phyloP scores from a whole-genome alignment of 2,797 vertebrate species.

The Martes flavigula region DNA sequence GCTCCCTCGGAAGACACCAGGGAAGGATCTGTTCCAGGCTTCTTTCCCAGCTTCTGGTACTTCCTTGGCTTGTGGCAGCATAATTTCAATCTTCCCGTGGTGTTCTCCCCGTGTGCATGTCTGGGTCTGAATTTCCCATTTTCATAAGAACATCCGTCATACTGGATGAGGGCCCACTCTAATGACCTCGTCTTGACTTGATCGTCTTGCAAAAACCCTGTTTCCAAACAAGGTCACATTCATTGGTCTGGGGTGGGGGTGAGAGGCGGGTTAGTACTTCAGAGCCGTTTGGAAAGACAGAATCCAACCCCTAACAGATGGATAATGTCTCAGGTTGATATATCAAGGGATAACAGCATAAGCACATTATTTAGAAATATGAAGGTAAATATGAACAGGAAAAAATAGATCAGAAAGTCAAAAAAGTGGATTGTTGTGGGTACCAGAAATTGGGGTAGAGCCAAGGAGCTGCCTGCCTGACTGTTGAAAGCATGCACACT shows the following conservation, averaged over 20 bases:
- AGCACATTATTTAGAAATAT: conserved; percentile 1
- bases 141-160: background rate
- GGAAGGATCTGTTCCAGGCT: background rate
- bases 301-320: background rate
- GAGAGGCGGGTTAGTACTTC: background rate
- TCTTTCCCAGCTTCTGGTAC: background rate
- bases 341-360: background rate
- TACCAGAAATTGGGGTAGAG: background rate
- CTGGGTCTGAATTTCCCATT: background rate
- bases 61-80: background rate
- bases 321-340: background rate
- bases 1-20: background rate
- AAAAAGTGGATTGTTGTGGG: background rate
- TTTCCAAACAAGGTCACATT: background rate
- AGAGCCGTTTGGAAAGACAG: background rate
- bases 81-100: background rate
- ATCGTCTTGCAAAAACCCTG: background rate
- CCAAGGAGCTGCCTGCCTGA: background rate
- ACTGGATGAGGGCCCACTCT: background rate
- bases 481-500: background rate
- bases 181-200: background rate
- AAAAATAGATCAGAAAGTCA: background rate
- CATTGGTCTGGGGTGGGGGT: background rate
- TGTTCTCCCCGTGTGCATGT: background rate
- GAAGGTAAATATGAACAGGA: conserved; percentile 4